These are phyloP conservation scores for Neodiprion pinetum DNA, from an alignment of 1,140 invertebrate species.

Conservation along the genomic window DNA sequence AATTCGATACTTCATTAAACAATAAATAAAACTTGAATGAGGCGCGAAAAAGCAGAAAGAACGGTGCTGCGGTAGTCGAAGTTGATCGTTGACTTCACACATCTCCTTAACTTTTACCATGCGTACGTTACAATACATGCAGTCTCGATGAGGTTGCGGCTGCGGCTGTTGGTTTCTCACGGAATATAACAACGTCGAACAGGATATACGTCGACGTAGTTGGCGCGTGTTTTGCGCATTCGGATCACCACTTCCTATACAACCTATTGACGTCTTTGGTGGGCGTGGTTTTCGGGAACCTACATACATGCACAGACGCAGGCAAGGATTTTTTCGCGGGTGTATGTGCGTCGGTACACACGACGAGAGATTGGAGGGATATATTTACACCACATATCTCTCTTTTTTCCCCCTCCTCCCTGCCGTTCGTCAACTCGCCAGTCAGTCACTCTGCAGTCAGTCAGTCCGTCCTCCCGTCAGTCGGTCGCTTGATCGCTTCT, in stretches of 20 bases:
- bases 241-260: constrained; percentile 34
- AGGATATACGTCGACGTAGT: constrained; percentile 26
- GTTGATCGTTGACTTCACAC: too few relatives aligned
- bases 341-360: not conserved
- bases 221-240: constrained; percentile 36
- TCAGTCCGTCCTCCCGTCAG: constrained; percentile 19
- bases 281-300: constrained; percentile 41
- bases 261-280: constrained; percentile 53
- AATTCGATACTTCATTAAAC: too few relatives aligned
- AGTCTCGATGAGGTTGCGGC: not conserved
- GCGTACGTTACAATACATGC: not conserved
- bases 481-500: not conserved
- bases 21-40: too few relatives aligned
- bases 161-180: constrained; percentile 10
- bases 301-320: not conserved
- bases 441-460: constrained; percentile 30
- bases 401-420: constrained; percentile 42
- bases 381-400: constrained; percentile 53
- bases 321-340: not conserved
- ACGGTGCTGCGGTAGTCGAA: too few relatives aligned
- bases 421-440: constrained; percentile 27
- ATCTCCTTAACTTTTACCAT: too few relatives aligned
- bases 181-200: constrained; percentile 15
- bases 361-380: constrained; percentile 50
- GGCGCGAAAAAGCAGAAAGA: too few relatives aligned